These are phyloP conservation scores for Hestina assimilis DNA, from an alignment of 1,140 invertebrate genomes.

Conservation along the genomic window DNA sequence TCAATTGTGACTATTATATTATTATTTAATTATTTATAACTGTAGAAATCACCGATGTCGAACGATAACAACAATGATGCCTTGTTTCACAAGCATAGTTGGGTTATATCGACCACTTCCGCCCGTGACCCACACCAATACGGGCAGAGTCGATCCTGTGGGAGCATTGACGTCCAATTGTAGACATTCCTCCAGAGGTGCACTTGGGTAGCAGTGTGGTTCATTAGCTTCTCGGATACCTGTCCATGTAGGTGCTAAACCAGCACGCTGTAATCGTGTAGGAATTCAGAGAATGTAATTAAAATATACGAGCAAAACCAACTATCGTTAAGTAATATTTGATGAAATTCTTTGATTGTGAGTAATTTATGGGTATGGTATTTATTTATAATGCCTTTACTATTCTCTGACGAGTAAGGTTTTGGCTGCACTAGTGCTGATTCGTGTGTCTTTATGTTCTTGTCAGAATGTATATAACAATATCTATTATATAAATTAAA, in stretches of 20 bases:
- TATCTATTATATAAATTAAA: too few relatives aligned
- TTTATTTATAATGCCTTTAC: too few relatives aligned
- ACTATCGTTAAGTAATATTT: background rate
- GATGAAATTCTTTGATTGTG: too few relatives aligned
- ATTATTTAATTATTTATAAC: background rate
- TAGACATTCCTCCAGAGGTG: constrained; percentile 50
- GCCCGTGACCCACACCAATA: constrained; percentile 82
- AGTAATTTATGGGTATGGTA: too few relatives aligned
- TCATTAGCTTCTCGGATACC: constrained; percentile 44
- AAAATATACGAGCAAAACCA: background rate
- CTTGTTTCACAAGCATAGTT: constrained; percentile 80
- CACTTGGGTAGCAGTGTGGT: constrained; percentile 33
- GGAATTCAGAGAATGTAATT: too few relatives aligned
- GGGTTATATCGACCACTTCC: constrained; percentile 78
- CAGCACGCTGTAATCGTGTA: constrained; percentile 40
- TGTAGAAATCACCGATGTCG: constrained; percentile 78
- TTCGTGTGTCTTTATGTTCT: too few relatives aligned
- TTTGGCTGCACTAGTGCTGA: too few relatives aligned
- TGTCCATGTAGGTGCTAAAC: constrained; percentile 53
- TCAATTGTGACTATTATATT: background rate
- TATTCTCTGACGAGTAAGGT: too few relatives aligned
- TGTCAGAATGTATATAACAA: too few relatives aligned
- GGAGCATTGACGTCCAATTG: constrained; percentile 60
- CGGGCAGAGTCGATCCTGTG: constrained; percentile 54
- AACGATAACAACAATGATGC: constrained; percentile 82